Evolutionary conservation across 2,113 vertebrate genomes (phyloP), one percentile per base, ranked within the genome.

Genomic region (Emydocephalus ijimae): DNA sequence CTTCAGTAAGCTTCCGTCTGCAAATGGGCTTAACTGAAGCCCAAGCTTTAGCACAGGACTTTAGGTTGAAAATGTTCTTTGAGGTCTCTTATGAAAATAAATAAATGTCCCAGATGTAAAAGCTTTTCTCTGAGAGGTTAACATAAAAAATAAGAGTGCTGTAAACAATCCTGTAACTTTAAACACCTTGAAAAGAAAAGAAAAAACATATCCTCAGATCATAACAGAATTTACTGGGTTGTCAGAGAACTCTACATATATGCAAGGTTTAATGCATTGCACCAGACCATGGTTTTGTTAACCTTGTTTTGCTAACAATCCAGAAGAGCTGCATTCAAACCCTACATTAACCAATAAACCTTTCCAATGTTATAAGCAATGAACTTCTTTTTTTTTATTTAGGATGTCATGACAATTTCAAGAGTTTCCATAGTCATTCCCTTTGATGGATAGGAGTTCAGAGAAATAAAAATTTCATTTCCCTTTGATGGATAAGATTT

Each of bases 21-120:
- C 94, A 95, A 92, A 48, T 92, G 96, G 93, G 95, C 96, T 97
- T 95, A 96, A 96, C 96, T 96, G 97, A 93, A 97, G 94, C 48
- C 92, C 85, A 87, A 93, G 94, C 94, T 97, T 97, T 96, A 90
- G 93, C 93, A 90, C 88, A 95, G 91, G 94, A 89, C 94, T 96
- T 93, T 94, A 93, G 69, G 57, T 89, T 92, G 94, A 24, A 91
- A 90, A 92, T 92, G 69, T 88, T 96, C 94, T 93, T 94, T 95
- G 64, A 92, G 90, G 18, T 56, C 50, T 95, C 94, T 94, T 91
- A 94, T 89, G 95, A 96, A 94, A 96, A 96, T 94, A 96, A 96
- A 94, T 95, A 93, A 96, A 94, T 91, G 93, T 87, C 50, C 2
- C 74, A 87, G 92, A 93, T 15, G 94, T 81, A 86, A 94, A 52